Evolutionary conservation across 2,797 vertebrate genomes (phyloP).

Genomic region (Propithecus deckenii): DNA sequence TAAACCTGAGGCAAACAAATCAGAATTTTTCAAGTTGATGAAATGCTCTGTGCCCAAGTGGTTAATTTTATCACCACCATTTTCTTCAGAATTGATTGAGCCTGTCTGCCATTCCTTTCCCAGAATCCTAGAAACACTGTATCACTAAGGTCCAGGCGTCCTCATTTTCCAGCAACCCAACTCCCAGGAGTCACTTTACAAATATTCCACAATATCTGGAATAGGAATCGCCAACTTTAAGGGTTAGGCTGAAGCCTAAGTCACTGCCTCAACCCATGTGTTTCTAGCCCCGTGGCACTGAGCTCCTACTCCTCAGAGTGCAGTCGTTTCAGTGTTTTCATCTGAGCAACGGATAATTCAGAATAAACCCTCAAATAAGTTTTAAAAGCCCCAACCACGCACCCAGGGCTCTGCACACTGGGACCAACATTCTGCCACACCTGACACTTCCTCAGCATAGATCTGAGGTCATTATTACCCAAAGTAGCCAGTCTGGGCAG

Average conservation of each 20-base stretch:
- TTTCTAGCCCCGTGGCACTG: background rate
- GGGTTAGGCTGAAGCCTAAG: background rate
- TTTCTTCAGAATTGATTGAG: background rate
- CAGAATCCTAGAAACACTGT: background rate
- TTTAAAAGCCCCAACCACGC: background rate
- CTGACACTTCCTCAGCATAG: background rate
- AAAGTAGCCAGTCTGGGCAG: background rate
- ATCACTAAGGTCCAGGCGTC: background rate
- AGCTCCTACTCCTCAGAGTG: background rate
- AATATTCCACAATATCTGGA: background rate
- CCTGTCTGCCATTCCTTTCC: background rate
- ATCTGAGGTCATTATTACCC: background rate
- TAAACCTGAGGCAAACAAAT: background rate
- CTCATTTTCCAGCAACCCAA: background rate
- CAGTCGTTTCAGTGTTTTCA: background rate
- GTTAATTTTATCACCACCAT: background rate
- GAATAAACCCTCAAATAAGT: background rate
- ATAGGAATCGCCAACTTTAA: background rate
- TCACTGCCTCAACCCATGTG: background rate
- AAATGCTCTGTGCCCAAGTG: background rate
- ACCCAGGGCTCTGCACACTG: background rate
- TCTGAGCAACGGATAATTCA: background rate
- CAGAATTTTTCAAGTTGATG: background rate
- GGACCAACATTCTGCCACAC: background rate
- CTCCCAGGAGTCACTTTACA: conserved; percentile 28